These are phyloP conservation scores for Toxotes jaculatrix DNA, from an alignment of 2,113 vertebrate genomes.

Conservation along the genomic window DNA sequence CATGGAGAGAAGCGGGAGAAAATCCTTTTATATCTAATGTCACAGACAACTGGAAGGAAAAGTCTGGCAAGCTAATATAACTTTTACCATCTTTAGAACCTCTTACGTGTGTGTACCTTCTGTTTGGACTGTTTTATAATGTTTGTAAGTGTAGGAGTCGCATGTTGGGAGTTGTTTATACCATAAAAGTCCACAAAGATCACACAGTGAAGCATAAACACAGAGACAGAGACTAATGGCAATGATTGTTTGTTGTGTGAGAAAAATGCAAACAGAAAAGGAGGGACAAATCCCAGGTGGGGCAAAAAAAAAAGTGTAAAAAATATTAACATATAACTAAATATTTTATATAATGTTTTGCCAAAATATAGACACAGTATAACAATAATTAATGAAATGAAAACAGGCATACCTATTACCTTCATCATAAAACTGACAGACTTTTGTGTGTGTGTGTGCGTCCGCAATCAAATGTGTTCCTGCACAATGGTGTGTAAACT, in stretches of 20 bases:
- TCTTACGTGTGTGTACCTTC: conserved; percentile 5
- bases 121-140: conserved; percentile 26
- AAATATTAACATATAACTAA: neutral
- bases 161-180: conserved; percentile 2
- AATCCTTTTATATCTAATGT: conserved; percentile 37
- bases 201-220: neutral
- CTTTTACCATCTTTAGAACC: conserved; percentile 34
- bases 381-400: neutral
- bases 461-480: neutral
- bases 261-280: conserved; percentile 1
- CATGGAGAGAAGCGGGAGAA: neutral
- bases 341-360: neutral
- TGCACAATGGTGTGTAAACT: conserved; percentile 57
- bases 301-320: neutral
- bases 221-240: conserved; percentile 9
- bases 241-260: conserved; percentile 11
- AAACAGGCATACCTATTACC: neutral
- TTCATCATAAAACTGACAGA: neutral
- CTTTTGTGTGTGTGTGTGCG: neutral
- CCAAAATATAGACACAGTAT: neutral
- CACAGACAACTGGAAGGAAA: conserved; percentile 24
- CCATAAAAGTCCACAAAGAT: conserved; percentile 31
- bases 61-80: conserved; percentile 7
- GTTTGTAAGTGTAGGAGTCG: neutral
- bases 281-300: neutral